Conservation (phyloP, 1,140 invertebrate species). For the Lepidotrigona ventralis region DNA sequence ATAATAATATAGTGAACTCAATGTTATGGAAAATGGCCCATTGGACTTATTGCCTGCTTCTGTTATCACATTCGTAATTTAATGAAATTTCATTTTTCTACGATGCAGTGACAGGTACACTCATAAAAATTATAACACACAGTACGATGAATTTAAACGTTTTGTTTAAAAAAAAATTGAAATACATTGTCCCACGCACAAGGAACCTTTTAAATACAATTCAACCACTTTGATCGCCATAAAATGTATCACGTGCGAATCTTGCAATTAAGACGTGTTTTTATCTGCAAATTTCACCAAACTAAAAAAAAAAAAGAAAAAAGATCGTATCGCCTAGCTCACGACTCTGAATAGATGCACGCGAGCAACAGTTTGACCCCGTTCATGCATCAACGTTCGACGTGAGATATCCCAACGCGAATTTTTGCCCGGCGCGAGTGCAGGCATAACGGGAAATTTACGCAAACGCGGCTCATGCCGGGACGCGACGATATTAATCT, state of each 20-base stretch:
- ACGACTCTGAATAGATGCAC: background rate
- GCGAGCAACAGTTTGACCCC: background rate
- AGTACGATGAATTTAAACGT: background rate
- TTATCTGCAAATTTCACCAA: background rate
- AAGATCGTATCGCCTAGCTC: background rate
- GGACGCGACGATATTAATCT: slow-evolving; percentile 40
- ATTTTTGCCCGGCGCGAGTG: background rate
- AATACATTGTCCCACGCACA: background rate
- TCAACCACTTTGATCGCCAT: background rate
- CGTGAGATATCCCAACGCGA: background rate
- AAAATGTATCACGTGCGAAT: no score
- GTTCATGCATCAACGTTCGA: background rate
- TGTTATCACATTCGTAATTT: no score
- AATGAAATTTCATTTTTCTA: background rate
- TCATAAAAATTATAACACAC: background rate
- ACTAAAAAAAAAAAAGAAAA: no score
- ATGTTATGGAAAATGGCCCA: no score
- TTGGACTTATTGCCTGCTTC: no score
- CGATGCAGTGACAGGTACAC: background rate
- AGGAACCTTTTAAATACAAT: background rate
- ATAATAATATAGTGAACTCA: no score
- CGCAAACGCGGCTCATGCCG: slow-evolving; percentile 5
- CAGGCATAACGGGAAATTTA: slow-evolving; percentile 38
- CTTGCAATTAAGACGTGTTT: no score
- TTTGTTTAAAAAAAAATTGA: background rate